Conservation (phyloP, 2,888 invertebrate genomes). For the Lampropteryx suffumata region DNA sequence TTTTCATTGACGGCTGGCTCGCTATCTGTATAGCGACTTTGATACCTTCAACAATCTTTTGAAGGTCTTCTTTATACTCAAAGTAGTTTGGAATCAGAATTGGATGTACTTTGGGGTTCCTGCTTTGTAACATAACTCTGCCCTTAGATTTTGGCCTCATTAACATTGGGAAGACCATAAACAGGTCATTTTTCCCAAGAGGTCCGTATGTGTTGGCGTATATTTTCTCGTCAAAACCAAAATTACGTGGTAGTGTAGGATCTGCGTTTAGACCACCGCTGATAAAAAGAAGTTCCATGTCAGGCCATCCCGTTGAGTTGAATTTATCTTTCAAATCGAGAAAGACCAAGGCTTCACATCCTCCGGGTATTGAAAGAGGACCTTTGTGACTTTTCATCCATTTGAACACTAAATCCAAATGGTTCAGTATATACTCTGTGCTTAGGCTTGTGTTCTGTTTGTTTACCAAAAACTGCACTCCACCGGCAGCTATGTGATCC, state of each 20-base stretch:
- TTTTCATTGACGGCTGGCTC: slow-evolving; percentile 81
- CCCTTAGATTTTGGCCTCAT: slow-evolving; percentile 89
- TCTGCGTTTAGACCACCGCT: slow-evolving; percentile 80
- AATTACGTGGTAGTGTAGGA: slow-evolving; percentile 69
- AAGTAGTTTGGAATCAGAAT: slow-evolving; percentile 92
- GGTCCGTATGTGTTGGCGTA: slow-evolving; percentile 64
- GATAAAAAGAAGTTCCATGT: slow-evolving; percentile 85
- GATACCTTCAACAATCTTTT: slow-evolving; percentile 85
- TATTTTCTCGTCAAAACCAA: slow-evolving; percentile 79
- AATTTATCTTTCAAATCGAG: slow-evolving; percentile 83
- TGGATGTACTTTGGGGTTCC: slow-evolving; percentile 88
- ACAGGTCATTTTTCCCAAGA: slow-evolving; percentile 64
- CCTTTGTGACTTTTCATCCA: slow-evolving; percentile 81
- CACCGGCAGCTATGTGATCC: slow-evolving; percentile 87
- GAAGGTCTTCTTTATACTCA: slow-evolving; percentile 83
- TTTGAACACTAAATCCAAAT: slow-evolving; percentile 72
- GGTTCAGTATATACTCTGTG: slow-evolving; percentile 63
- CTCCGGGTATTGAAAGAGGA: slow-evolving; percentile 85
- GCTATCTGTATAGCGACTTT: slow-evolving; percentile 83
- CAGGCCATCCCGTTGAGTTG: slow-evolving; percentile 82
- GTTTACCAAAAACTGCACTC: slow-evolving; percentile 81
- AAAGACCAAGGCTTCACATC: slow-evolving; percentile 86
- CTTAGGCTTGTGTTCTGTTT: slow-evolving; percentile 57
- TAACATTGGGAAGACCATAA: slow-evolving; percentile 86
- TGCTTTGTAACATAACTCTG: slow-evolving; percentile 85